Evolutionary conservation across 2,888 invertebrate species (phyloP), one percentile per base, ranked within the genome.

Genomic region (Prosopocoilus inquinatus): DNA sequence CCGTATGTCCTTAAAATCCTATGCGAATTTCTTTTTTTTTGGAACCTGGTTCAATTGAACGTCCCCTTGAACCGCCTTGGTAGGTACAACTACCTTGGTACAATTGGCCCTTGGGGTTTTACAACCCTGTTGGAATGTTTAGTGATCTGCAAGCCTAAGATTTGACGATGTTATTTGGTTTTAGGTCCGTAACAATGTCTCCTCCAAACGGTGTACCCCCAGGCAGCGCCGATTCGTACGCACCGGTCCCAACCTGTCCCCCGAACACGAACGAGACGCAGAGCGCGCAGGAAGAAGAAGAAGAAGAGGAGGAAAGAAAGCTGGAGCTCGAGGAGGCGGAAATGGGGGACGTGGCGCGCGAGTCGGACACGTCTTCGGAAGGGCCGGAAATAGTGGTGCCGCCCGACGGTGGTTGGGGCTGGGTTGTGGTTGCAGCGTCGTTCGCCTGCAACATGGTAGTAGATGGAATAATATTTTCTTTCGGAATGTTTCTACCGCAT

Each of bases 331-430:
- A 28, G 28, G 28, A 35, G 12, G 28, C 47, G 35, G 55, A 56
- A 13, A 53, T 55, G 41, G 53, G 52, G 43, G 53, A 36, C 35
- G 58, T 46, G 16, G 44, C 36, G 41, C 56, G 38, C n/a, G 59
- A 61, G 36, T 51, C 55, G 33, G 59, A 59, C 12, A 46, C 55
- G 43, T 61, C 61, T n/a, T 62, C 61, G 4, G 67, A 65, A 15
- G 71, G 67, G 36, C 68, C 70, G 3, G 74, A 70, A 55, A 68
- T 77, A 80, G 84, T 86, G 58, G 87, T 90, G 43, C 91, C 94
- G 1, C 94, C 94, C 0, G 94, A 94, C 70, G 94, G 95, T 11
- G 95, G 95, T n/a, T 96, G 90, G 87, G 94, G 93, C 32, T 96
- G 94, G 94, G 81, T 93, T 47, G 86, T 96, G 50, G 90, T 94